These are phyloP conservation scores for Orientallactaga bullata DNA, from an alignment of 2,113 vertebrate genomes.

Conservation along the genomic window DNA sequence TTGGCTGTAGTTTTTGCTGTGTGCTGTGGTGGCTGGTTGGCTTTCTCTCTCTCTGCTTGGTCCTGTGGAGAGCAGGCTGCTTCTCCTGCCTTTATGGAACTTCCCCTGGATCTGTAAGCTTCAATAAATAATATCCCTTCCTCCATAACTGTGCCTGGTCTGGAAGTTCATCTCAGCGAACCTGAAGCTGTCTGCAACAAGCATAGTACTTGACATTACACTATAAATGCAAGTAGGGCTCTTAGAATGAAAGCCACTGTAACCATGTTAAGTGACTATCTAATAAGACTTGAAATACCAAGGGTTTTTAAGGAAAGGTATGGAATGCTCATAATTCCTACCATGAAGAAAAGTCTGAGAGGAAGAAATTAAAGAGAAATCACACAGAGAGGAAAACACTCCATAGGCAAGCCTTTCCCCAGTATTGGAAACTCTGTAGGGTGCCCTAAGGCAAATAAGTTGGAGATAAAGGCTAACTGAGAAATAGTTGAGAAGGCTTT, in stretches of 20 bases:
- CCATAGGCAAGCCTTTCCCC: not conserved
- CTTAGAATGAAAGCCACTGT: not conserved
- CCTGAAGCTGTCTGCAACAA: no score
- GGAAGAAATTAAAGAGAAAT: not conserved
- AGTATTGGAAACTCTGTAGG: not conserved
- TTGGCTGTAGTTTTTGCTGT: no score
- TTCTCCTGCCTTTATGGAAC: no score
- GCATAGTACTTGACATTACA: not conserved
- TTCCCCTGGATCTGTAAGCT: no score
- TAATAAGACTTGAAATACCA: not conserved
- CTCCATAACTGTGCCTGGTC: no score
- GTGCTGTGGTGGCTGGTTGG: no score
- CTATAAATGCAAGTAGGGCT: not conserved
- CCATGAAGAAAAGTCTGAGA: not conserved
- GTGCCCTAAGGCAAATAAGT: not conserved
- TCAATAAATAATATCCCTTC: no score
- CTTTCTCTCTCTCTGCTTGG: no score
- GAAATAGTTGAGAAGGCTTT: slow-evolving; percentile 28
- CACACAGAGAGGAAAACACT: not conserved
- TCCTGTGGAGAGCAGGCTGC: no score
- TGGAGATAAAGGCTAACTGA: not conserved
- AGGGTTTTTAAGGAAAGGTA: not conserved
- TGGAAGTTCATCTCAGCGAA: no score
- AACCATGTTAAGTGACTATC: not conserved
- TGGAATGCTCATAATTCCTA: not conserved